Conservation (phyloP, 2,797 vertebrate genomes). For the Mycteria americana region DNA sequence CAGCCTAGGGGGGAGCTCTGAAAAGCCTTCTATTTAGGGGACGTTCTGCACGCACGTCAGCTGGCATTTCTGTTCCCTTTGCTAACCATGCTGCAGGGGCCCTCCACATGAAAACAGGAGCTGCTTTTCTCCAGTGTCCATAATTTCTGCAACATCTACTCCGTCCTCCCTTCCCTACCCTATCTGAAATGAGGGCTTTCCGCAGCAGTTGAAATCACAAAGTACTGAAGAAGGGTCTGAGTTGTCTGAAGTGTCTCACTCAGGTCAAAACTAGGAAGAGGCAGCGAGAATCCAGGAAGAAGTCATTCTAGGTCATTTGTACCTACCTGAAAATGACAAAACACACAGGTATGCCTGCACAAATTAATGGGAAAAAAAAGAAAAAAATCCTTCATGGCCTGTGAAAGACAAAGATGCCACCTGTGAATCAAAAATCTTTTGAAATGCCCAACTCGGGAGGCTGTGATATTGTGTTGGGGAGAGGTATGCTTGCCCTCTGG, state of each 20-base stretch:
- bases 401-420: background rate
- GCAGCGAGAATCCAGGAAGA: background rate
- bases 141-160: background rate
- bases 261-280: background rate
- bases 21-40: background rate
- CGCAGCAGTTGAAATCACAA: background rate
- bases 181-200: background rate
- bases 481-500: background rate
- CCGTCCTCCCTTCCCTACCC: background rate
- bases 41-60: accelerated
- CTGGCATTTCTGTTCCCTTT: background rate
- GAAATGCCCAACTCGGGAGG: background rate
- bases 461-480: background rate
- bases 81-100: background rate
- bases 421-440: background rate
- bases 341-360: too few species aligned
- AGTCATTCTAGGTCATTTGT: background rate
- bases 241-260: background rate
- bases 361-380: background rate
- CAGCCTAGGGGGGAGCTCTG: background rate
- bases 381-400: accelerated
- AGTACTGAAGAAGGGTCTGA: background rate
- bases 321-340: background rate
- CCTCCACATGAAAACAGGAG: background rate
- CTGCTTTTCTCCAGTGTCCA: background rate